These are phyloP conservation scores for Gambusia affinis DNA, from an alignment of 2,113 vertebrate genomes.

Conservation along the genomic window DNA sequence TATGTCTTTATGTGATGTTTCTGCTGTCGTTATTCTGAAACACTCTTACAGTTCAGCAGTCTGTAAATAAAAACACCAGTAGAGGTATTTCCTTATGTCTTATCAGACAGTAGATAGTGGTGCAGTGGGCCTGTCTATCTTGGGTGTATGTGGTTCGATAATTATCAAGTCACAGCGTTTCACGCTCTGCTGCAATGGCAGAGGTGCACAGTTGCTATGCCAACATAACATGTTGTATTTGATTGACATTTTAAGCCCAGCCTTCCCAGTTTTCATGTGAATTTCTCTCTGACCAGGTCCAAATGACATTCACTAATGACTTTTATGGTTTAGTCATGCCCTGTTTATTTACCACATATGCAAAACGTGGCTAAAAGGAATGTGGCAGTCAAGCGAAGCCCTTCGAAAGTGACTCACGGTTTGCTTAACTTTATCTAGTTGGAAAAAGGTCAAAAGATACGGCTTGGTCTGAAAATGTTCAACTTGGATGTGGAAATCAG, in stretches of 20 bases:
- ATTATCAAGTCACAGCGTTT: slow-evolving; percentile 64
- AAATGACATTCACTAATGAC: slow-evolving; percentile 41
- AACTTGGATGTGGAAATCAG: neutral
- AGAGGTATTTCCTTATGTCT: neutral
- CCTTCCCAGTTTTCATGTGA: slow-evolving; percentile 32
- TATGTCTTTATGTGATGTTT: neutral
- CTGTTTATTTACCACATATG: slow-evolving; percentile 1
- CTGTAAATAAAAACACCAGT: neutral
- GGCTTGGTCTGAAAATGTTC: neutral
- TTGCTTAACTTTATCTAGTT: slow-evolving; percentile 34
- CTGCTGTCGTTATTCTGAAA: neutral
- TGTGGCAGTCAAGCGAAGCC: neutral
- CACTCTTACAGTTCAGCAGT: neutral
- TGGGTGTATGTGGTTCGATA: slow-evolving; percentile 15
- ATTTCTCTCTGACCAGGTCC: slow-evolving; percentile 24
- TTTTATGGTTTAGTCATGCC: slow-evolving; percentile 24
- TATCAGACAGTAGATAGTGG: slow-evolving; percentile 3
- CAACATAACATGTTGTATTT: slow-evolving; percentile 63
- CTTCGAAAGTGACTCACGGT: slow-evolving; percentile 17
- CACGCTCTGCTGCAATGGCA: slow-evolving; percentile 30
- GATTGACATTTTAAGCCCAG: slow-evolving; percentile 14
- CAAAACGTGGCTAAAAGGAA: slow-evolving; percentile 8
- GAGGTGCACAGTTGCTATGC: slow-evolving; percentile 46
- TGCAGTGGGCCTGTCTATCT: slow-evolving; percentile 8
- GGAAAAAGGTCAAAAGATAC: slow-evolving; percentile 27